Evolutionary conservation across 2,797 vertebrate genomes (phyloP).

Genomic region (Peromyscus eremicus): DNA sequence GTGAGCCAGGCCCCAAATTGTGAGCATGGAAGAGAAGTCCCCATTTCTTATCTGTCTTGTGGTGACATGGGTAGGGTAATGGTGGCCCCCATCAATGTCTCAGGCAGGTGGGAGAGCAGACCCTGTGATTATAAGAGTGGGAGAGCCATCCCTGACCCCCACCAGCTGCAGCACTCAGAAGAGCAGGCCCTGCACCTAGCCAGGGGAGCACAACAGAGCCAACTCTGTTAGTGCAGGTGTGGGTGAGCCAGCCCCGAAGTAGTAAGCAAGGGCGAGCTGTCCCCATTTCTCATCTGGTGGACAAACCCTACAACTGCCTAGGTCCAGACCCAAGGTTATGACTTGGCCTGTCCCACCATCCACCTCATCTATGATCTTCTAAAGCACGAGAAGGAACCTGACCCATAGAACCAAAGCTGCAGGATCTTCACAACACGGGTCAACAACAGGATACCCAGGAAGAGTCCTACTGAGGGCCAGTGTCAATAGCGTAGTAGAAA

Average conservation of each 20-base stretch:
- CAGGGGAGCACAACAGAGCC: too few species aligned
- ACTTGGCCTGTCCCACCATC: neutral
- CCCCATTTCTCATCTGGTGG: neutral
- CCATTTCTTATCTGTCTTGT: too few species aligned
- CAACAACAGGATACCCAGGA: neutral
- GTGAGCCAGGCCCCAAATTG: too few species aligned
- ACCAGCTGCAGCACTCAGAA: too few species aligned
- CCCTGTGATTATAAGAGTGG: too few species aligned
- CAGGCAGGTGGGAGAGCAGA: too few species aligned
- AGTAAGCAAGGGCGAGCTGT: neutral
- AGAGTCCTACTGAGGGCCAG: neutral
- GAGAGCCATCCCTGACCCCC: too few species aligned
- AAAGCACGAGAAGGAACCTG: too few species aligned
- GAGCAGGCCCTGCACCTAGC: too few species aligned
- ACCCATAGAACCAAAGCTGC: neutral
- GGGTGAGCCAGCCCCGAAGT: neutral
- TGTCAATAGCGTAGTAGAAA: neutral
- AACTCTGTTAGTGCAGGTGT: neutral
- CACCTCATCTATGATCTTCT: neutral
- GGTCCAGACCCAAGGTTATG: neutral
- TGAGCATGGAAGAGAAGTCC: too few species aligned
- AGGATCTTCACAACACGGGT: neutral
- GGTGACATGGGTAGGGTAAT: too few species aligned
- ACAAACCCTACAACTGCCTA: neutral
- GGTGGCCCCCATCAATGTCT: too few species aligned